A percentile compares a stretch with the other conserved stretches of the same genome.
Evolutionary conservation across 2,797 vertebrate genomes (phyloP).

Genomic region (Ibycter americanus): DNA sequence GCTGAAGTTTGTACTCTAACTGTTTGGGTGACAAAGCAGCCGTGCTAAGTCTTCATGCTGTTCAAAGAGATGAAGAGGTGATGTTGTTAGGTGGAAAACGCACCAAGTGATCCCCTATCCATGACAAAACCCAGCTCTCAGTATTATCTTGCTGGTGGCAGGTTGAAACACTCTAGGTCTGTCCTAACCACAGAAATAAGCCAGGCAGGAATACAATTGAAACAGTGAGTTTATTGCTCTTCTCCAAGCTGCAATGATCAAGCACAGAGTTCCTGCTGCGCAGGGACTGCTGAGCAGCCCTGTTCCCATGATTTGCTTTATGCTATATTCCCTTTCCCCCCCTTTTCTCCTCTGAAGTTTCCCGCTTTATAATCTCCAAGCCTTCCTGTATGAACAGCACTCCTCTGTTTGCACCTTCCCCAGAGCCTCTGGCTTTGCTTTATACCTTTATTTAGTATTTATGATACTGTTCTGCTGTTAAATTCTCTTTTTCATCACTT

Average conservation of each 20-base stretch:
- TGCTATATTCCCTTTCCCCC: rapidly evolving
- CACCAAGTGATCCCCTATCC: not conserved
- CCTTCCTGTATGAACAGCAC: not conserved
- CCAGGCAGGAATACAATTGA: not conserved
- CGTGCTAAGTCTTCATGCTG: not conserved
- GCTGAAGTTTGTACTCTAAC: not conserved
- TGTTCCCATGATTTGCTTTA: not conserved
- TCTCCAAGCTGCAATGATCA: not conserved
- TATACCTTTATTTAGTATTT: not conserved
- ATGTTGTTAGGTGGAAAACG: not conserved
- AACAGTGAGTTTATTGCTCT: not conserved
- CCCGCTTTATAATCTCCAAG: not conserved
- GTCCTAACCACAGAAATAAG: not conserved
- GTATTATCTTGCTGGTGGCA: not conserved
- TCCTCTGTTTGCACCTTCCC: not conserved
- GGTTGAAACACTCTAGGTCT: not conserved
- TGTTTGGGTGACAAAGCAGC: not conserved
- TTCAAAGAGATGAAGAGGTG: not conserved
- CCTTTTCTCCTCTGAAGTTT: not conserved
- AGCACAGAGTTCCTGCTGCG: not conserved
- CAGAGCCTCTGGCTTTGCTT: not conserved
- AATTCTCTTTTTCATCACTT: not conserved
- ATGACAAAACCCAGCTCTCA: not conserved
- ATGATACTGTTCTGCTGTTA: not conserved
- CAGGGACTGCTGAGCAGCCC: no score